Evolutionary conservation across 2,113 vertebrate species (phyloP).

Genomic region (Periophthalmus modestus): DNA sequence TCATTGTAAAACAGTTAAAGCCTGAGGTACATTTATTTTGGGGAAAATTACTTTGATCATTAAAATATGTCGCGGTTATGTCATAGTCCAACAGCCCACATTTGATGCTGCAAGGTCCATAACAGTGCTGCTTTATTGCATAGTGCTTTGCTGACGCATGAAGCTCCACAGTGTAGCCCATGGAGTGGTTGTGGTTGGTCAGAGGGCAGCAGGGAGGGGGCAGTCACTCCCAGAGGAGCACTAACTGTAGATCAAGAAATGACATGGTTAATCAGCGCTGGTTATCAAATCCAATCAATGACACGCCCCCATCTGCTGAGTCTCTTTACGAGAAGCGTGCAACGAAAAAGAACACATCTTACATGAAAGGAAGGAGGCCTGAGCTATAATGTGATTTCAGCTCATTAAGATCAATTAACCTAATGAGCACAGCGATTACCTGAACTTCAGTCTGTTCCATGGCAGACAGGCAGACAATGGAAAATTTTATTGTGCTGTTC

Average conservation of each 20-base stretch:
- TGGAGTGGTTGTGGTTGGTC: slow-evolving; percentile 29
- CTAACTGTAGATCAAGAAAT: slow-evolving; percentile 51
- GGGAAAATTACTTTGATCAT: neutral
- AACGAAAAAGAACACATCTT: slow-evolving; percentile 17
- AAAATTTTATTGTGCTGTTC: neutral
- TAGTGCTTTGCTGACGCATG: slow-evolving; percentile 20
- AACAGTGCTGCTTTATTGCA: neutral
- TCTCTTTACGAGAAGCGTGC: slow-evolving; percentile 13
- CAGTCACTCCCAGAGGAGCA: slow-evolving; percentile 30
- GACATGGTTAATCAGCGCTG: slow-evolving; percentile 52
- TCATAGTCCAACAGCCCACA: slow-evolving; percentile 3
- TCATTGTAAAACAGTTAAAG: neutral
- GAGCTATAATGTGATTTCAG: slow-evolving; percentile 32
- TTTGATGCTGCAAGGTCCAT: slow-evolving; percentile 1
- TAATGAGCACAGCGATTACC: slow-evolving; percentile 27
- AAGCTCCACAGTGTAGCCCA: slow-evolving; percentile 17
- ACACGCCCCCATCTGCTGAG: slow-evolving; percentile 32
- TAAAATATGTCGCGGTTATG: neutral
- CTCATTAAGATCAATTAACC: slow-evolving; percentile 40
- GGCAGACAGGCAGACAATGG: slow-evolving; percentile 23
- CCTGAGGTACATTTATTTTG: neutral
- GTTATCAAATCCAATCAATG: slow-evolving; percentile 58
- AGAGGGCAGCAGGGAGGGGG: slow-evolving; percentile 22
- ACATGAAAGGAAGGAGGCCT: slow-evolving; percentile 27
- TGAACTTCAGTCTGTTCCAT: slow-evolving; percentile 25